Conservation (phyloP, 1,140 invertebrate species). For the Rhopalosiphum padi region DNA sequence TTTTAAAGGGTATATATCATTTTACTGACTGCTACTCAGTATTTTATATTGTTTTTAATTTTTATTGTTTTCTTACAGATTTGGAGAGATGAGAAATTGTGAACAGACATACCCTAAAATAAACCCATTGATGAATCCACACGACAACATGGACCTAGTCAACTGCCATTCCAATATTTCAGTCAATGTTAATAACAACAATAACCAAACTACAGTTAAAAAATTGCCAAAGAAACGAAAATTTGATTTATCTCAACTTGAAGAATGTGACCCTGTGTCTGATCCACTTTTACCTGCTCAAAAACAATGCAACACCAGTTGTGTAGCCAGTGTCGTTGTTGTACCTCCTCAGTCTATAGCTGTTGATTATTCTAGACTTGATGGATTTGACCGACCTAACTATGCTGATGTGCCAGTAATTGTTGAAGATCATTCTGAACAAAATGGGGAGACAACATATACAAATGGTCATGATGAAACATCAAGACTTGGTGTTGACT, state of each 20-base stretch:
- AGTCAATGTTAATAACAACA: constrained; percentile 51
- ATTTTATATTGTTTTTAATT: not conserved
- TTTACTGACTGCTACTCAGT: not conserved
- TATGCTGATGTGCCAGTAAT: constrained; percentile 51
- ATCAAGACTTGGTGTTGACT: constrained; percentile 69
- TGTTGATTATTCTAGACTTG: constrained; percentile 68
- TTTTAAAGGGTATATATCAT: not conserved
- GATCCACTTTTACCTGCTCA: constrained; percentile 61
- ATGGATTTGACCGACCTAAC: constrained; percentile 57
- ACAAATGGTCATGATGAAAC: constrained; percentile 43
- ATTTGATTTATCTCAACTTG: constrained; percentile 82
- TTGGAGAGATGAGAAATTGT: constrained; percentile 51
- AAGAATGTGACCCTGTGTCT: constrained; percentile 67
- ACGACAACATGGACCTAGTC: constrained; percentile 52
- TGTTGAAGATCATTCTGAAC: constrained; percentile 37
- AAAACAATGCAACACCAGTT: constrained; percentile 59
- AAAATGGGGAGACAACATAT: not conserved
- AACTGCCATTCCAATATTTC: constrained; percentile 51
- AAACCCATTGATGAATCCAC: constrained; percentile 49
- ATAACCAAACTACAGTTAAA: constrained; percentile 52
- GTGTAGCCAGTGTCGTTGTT: constrained; percentile 64
- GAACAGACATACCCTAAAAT: constrained; percentile 47
- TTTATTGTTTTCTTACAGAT: not conserved
- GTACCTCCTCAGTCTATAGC: constrained; percentile 69
- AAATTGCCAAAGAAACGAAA: constrained; percentile 89